These are phyloP conservation scores for Digitonthophagus gazella DNA, from an alignment of 2,888 invertebrate species.

Conservation along the genomic window DNA sequence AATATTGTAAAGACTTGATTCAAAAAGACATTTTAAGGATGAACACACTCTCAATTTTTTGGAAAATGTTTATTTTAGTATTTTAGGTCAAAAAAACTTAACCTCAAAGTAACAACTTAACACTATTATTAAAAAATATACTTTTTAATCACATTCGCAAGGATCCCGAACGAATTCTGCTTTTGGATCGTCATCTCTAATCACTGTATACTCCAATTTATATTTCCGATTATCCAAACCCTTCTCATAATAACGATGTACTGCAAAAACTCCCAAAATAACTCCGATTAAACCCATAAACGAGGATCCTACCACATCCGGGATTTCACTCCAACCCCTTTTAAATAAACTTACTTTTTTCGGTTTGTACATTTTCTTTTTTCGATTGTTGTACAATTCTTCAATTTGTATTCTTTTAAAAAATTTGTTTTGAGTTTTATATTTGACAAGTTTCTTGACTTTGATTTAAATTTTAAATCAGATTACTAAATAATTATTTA, in stretches of 20 bases:
- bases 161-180: neutral
- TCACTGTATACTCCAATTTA: conserved; percentile 61
- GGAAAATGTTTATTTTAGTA: neutral
- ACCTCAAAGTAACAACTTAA: no score
- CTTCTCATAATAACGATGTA: conserved; percentile 54
- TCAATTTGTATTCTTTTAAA: no score
- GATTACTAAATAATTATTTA: no score
- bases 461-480: no score
- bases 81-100: neutral
- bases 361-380: neutral
- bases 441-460: no score
- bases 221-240: conserved; percentile 67
- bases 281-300: conserved; percentile 60
- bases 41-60: no score
- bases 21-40: no score
- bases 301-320: conserved; percentile 64
- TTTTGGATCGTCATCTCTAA: conserved; percentile 65
- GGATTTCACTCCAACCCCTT: conserved; percentile 64
- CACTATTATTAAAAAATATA: no score
- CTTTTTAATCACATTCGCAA: no score
- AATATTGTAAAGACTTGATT: no score
- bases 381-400: no score
- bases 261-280: conserved; percentile 52
- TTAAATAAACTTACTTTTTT: conserved; percentile 42
- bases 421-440: no score